A percentile compares a stretch with the other conserved stretches of the same genome.
Evolutionary conservation across 2,888 invertebrate species (phyloP).

Genomic region (Chorisops tibialis): DNA sequence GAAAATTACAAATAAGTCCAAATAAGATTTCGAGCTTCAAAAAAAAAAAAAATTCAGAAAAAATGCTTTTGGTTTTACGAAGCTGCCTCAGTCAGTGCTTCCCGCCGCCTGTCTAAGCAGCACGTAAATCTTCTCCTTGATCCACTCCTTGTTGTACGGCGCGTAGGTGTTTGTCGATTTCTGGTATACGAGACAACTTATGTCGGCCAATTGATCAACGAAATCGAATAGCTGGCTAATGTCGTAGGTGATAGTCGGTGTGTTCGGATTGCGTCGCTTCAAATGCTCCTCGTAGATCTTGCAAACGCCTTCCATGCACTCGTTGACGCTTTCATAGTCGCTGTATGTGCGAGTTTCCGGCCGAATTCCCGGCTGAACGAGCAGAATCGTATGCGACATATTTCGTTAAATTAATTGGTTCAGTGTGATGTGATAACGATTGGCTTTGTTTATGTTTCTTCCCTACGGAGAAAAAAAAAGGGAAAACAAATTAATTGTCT

Average conservation of each 20-base stretch:
- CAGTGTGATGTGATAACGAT: too few relatives aligned
- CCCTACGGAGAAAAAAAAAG: too few relatives aligned
- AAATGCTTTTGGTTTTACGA: too few relatives aligned
- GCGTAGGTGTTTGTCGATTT: constrained; percentile 94
- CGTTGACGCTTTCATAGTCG: constrained; percentile 96
- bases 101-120: constrained; percentile 88
- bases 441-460: too few relatives aligned
- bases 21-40: too few relatives aligned
- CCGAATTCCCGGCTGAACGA: constrained; percentile 89
- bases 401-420: constrained; percentile 42
- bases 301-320: constrained; percentile 98
- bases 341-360: constrained; percentile 97
- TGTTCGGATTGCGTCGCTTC: constrained; percentile 91
- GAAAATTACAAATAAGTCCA: too few relatives aligned
- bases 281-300: constrained; percentile 99
- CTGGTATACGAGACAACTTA: constrained; percentile 95
- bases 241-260: constrained; percentile 96
- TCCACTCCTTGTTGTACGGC: constrained; percentile 99
- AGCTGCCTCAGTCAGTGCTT: constrained; percentile 34
- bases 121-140: constrained; percentile 97
- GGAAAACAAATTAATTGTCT: too few relatives aligned
- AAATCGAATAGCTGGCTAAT: constrained; percentile 98
- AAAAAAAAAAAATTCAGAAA: too few relatives aligned
- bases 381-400: constrained; percentile 91
- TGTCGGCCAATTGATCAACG: constrained; percentile 91